Conservation (phyloP, 2,888 invertebrate genomes). For the Cyclophora punctaria region DNA sequence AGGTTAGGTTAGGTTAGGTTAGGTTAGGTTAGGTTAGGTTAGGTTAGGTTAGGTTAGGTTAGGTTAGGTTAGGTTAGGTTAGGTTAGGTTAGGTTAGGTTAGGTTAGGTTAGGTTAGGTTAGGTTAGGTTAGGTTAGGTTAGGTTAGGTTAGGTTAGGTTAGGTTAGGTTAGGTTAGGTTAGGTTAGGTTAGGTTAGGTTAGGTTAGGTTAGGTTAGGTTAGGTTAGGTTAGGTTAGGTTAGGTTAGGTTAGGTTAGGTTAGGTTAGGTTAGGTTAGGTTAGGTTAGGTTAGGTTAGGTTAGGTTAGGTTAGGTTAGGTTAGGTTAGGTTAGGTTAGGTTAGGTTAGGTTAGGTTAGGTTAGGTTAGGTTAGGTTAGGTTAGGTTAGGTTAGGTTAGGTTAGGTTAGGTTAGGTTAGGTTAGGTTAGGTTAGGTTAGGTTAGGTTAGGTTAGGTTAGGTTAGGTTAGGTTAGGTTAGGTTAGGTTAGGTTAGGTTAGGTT, state of each 20-base stretch:
- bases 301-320: constrained; percentile 8
- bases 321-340: constrained; percentile 9
- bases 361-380: constrained; percentile 10
- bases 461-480: constrained; percentile 18
- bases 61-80: constrained; percentile 3
- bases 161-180: constrained; percentile 1
- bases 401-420: constrained; percentile 18
- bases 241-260: constrained; percentile 4
- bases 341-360: constrained; percentile 7
- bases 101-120: not conserved
- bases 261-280: constrained; percentile 2
- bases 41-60: constrained; percentile 8
- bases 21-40: constrained; percentile 9
- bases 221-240: constrained; percentile 9
- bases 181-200: constrained; percentile 2
- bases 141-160: not conserved
- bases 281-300: constrained; percentile 1
- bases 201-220: constrained; percentile 4
- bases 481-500: constrained; percentile 14
- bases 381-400: constrained; percentile 16
- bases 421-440: constrained; percentile 17
- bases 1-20: constrained; percentile 8
- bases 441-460: constrained; percentile 19
- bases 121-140: constrained; percentile 1
- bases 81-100: not conserved